These are phyloP conservation scores for Nomada goodeniana DNA, from an alignment of 2,888 invertebrate genomes.

Conservation along the genomic window DNA sequence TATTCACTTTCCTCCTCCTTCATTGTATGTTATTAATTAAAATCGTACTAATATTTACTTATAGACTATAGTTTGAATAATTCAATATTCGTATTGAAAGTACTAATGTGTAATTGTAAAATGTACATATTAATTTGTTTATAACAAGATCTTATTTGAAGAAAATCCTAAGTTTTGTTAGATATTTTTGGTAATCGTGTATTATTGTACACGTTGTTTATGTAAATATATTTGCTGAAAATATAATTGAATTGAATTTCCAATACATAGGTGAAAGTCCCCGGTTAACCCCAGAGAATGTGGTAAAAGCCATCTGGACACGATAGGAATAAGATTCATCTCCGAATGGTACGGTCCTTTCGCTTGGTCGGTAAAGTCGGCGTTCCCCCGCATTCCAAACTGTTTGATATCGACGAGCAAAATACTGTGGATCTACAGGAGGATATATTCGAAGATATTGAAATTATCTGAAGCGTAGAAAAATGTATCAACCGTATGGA, in stretches of 20 bases:
- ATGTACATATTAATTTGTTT: not conserved
- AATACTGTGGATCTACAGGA: constrained; percentile 48
- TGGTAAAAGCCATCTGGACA: constrained; percentile 49
- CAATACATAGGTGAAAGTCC: constrained; percentile 31
- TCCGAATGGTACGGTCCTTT: constrained; percentile 44
- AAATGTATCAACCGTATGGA: constrained; percentile 53
- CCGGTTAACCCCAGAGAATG: constrained; percentile 22
- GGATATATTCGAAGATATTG: constrained; percentile 64
- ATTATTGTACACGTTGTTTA: not conserved
- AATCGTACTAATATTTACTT: constrained; percentile 30
- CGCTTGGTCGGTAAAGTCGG: constrained; percentile 60
- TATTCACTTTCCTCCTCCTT: not conserved
- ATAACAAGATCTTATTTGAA: not conserved
- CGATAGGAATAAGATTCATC: constrained; percentile 55
- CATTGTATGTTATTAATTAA: constrained; percentile 6
- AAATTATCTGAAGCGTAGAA: constrained; percentile 69
- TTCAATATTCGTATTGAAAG: not conserved
- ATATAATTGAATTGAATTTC: constrained; percentile 19
- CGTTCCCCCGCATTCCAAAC: constrained; percentile 53
- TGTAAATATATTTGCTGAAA: not conserved
- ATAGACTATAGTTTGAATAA: constrained; percentile 5
- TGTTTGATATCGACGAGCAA: constrained; percentile 45
- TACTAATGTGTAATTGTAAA: not conserved
- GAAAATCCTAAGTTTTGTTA: not conserved
- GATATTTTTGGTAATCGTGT: too few species aligned